Base-by-base conservation (phyloP, 1,140 invertebrate genomes). In the Gryllus bimaculatus region DNA sequence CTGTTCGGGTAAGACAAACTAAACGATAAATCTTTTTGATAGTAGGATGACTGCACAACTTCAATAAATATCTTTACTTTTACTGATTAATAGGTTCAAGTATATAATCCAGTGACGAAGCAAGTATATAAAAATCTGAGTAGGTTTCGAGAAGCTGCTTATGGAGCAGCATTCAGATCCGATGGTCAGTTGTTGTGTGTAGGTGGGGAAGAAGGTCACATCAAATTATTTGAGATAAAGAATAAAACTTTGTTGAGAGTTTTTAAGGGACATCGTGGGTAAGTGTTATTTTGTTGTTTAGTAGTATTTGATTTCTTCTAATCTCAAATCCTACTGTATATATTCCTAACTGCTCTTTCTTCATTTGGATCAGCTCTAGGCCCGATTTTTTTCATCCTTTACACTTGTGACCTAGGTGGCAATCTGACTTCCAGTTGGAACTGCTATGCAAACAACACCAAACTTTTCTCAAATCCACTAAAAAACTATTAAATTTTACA, bases 51-150 rank as follows among this genome's bases (percentile, higher is more conserved):
- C 1, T 2, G 26, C 26, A 39, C 26, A 39, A 39, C 5, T 39
- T 39, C 26, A 39, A 39, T 1, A 39, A 39, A 39, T 39, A 1
- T 66, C 54, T 3, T 66, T 10, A 66, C 10, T 66, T 66, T 7
- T 13, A 13, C 18, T 66, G 54, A 13, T 10, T 66, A 76, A 54
- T 82, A 90, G 89, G 88, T 91, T 47, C 95, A 97, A 88, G 87
- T 98, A n/a, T 98, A 97, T 84, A 95, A 95, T 87, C 91, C 95
- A 10, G 91, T 95, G 48, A 96, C 94, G 74, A 94, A 96, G 87
- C 87, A 94, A 79, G 92, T 94, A 0, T 90, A 91, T 2, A 95
- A 95, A 84, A 96, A 94, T 85, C 89, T 97, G 8, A 95, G 93
- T 80, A 90, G 92, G 82, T 98, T 98, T 86, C 90, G 92, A 83